These are phyloP conservation scores for Morpho achilles DNA, from an alignment of 2,888 invertebrate species.

Conservation along the genomic window DNA sequence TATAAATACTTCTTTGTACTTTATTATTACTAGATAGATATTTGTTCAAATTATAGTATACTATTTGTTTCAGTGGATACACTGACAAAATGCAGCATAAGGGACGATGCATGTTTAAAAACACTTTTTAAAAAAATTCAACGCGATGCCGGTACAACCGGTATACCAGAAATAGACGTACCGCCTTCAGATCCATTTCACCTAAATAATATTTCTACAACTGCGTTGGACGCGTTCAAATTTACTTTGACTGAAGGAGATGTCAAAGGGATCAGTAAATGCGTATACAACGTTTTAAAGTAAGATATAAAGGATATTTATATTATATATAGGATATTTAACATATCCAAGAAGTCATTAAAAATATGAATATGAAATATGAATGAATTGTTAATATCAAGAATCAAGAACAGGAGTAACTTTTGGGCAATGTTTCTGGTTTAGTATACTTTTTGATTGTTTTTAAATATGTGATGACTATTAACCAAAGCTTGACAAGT, in stretches of 20 bases:
- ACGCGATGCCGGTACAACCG: constrained; percentile 33
- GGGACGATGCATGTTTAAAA: constrained; percentile 38
- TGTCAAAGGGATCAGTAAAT: constrained; percentile 41
- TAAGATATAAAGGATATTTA: too few species aligned
- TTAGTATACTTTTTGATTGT: too few species aligned
- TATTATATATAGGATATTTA: too few species aligned
- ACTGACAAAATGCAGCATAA: constrained; percentile 39
- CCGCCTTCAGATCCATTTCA: constrained; percentile 43
- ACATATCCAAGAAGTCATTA: too few species aligned
- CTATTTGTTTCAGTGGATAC: constrained; percentile 38
- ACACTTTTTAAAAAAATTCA: constrained; percentile 32
- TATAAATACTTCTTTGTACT: too few species aligned
- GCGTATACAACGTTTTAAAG: constrained; percentile 15
- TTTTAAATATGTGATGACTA: too few species aligned
- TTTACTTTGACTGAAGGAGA: constrained; percentile 40
- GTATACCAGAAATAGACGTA: constrained; percentile 39
- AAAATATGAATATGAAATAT: too few species aligned
- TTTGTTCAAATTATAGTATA: neutral
- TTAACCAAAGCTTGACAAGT: too few species aligned
- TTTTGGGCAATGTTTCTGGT: too few species aligned
- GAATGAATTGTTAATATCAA: too few species aligned
- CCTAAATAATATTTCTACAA: constrained; percentile 35
- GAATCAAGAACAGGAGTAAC: too few species aligned
- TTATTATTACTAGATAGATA: too few species aligned
- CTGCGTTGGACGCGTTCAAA: constrained; percentile 33